Evolutionary conservation across 2,888 invertebrate species (phyloP).

Genomic region (Dorcus hopei): DNA sequence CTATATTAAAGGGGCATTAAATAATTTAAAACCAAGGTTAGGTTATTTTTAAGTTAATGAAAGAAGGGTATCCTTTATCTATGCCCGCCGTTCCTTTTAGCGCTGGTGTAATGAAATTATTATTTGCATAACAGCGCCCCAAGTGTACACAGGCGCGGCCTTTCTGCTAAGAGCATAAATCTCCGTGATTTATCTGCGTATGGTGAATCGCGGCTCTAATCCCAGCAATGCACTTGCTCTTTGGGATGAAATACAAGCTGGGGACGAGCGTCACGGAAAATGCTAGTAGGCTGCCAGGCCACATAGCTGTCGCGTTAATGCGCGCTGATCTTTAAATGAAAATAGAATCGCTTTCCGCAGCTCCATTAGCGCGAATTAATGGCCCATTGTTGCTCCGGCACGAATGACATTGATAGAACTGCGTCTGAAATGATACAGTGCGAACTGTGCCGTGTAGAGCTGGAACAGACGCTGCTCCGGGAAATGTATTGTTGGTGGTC

Average conservation of each 20-base stretch:
- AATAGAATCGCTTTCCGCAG: conserved; percentile 28
- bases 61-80: conserved; percentile 31
- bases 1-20: too few species aligned
- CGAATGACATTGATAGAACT: conserved; percentile 30
- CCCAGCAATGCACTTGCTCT: conserved; percentile 32
- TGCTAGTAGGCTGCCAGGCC: conserved; percentile 22
- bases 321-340: background rate
- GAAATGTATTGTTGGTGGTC: conserved; percentile 43
- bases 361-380: conserved; percentile 35
- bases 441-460: conserved; percentile 21
- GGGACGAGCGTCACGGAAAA: conserved; percentile 14
- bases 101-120: conserved; percentile 37
- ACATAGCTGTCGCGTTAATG: conserved; percentile 8
- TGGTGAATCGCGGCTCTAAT: conserved; percentile 31
- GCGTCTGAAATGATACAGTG: conserved; percentile 21
- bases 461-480: conserved; percentile 37
- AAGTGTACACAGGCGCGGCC: conserved; percentile 35
- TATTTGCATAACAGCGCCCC: conserved; percentile 37
- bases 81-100: conserved; percentile 37
- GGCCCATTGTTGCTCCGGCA: conserved; percentile 29
- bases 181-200: conserved; percentile 36
- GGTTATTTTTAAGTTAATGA: conserved; percentile 23
- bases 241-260: conserved; percentile 19
- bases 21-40: background rate
- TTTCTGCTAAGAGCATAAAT: conserved; percentile 33